phyloP scores from a whole-genome alignment of 1,140 invertebrate genomes.

The Papilio glaucus region DNA sequence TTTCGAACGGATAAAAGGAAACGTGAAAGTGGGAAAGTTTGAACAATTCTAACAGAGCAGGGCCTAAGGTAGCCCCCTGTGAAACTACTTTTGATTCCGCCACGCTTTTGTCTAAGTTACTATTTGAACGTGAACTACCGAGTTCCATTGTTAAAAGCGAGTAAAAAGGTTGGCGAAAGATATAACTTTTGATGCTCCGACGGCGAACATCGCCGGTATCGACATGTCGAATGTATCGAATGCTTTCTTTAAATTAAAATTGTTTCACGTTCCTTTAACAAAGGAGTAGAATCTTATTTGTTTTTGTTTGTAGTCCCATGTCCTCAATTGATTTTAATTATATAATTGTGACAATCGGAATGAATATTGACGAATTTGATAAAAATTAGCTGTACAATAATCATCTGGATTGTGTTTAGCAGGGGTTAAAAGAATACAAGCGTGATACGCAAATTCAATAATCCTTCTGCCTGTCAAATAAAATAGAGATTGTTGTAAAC shows the following conservation, averaged over 20 bases:
- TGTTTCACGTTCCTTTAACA: slow-evolving; percentile 47
- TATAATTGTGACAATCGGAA: too few relatives aligned
- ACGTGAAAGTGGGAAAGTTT: slow-evolving; percentile 78
- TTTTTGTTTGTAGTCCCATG: slow-evolving; percentile 38
- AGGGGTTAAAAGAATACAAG: too few relatives aligned
- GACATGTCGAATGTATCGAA: slow-evolving; percentile 47
- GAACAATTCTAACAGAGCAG: slow-evolving; percentile 69
- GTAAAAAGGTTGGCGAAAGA: slow-evolving; percentile 60
- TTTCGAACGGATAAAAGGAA: slow-evolving; percentile 75
- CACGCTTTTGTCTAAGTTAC: slow-evolving; percentile 80
- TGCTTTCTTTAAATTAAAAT: slow-evolving; percentile 66
- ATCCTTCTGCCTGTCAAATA: too few relatives aligned
- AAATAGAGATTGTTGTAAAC: too few relatives aligned
- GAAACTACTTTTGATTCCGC: slow-evolving; percentile 77
- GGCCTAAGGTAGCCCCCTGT: slow-evolving; percentile 69
- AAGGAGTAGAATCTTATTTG: slow-evolving; percentile 40
- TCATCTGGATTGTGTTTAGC: too few relatives aligned
- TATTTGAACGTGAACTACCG: slow-evolving; percentile 67
- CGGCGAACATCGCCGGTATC: slow-evolving; percentile 40
- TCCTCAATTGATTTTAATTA: not conserved
- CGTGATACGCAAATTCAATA: too few relatives aligned
- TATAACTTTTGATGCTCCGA: slow-evolving; percentile 61
- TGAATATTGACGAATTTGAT: too few relatives aligned
- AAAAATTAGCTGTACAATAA: too few relatives aligned
- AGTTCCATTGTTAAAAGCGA: slow-evolving; percentile 68